Conservation (phyloP, 2,797 vertebrate genomes). For the Dendrocincla fuliginosa region DNA sequence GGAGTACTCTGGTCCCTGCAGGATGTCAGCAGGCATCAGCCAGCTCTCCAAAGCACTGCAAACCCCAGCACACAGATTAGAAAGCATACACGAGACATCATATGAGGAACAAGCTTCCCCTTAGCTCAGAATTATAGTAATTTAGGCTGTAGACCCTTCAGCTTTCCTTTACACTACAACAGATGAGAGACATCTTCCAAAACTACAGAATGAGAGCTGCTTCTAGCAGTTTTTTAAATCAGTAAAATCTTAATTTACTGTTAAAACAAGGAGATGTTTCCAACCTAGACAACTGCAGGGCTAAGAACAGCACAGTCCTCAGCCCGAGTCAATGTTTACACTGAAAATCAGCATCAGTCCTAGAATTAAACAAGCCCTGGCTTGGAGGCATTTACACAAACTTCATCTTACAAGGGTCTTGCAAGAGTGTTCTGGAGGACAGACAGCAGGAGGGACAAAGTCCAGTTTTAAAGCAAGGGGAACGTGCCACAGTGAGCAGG, state of each 20-base stretch:
- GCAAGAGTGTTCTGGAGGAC: background rate
- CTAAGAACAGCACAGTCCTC: background rate
- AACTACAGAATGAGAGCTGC: background rate
- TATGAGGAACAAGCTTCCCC: background rate
- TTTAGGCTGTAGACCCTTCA: background rate
- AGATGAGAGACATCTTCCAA: background rate
- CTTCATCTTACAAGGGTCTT: background rate
- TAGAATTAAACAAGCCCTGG: background rate
- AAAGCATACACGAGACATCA: background rate
- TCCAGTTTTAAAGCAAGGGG: background rate
- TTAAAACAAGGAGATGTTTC: background rate
- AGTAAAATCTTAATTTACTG: background rate
- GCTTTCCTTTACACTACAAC: background rate
- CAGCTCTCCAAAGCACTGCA: background rate
- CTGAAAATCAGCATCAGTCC: background rate
- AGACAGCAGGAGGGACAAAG: background rate
- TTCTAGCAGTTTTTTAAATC: background rate
- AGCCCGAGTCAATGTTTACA: background rate
- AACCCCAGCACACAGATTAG: background rate
- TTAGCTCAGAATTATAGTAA: background rate
- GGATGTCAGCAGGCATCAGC: background rate
- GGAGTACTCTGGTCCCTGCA: background rate
- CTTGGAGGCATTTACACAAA: background rate
- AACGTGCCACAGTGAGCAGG: rapidly evolving
- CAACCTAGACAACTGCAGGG: background rate